Evolutionary conservation across 2,888 invertebrate species (phyloP).

Genomic region (Eristalis intricaria): DNA sequence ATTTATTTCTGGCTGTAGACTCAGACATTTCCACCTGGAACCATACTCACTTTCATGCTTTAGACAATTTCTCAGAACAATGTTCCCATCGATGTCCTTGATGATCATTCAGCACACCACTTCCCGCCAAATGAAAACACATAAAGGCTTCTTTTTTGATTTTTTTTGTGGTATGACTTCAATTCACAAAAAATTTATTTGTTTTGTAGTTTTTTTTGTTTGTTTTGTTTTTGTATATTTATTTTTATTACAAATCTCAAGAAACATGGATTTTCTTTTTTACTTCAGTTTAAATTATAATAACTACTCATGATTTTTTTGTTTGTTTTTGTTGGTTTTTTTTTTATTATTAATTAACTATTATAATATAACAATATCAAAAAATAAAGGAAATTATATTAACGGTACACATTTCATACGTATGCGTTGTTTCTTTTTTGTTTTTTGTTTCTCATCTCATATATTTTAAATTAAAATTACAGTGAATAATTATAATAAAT

Average conservation of each 20-base stretch:
- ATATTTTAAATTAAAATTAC: constrained; percentile 29
- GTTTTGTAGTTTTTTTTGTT: background rate
- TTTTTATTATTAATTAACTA: constrained; percentile 58
- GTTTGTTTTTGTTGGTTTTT: background rate
- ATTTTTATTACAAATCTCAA: constrained; percentile 73
- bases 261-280: constrained; percentile 59
- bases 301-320: constrained; percentile 48
- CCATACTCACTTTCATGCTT: too few relatives aligned
- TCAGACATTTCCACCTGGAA: too few relatives aligned
- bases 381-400: constrained; percentile 57
- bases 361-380: constrained; percentile 69
- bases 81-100: background rate
- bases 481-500: constrained; percentile 48
- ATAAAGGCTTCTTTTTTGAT: constrained; percentile 38
- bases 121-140: constrained; percentile 32
- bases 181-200: constrained; percentile 68
- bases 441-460: constrained; percentile 27
- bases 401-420: constrained; percentile 36
- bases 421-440: constrained; percentile 18
- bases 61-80: background rate
- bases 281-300: constrained; percentile 65
- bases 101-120: background rate
- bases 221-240: background rate
- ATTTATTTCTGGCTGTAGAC: too few relatives aligned
- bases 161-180: constrained; percentile 73